A percentile compares a stretch with the other conserved stretches of the same genome.
Evolutionary conservation across 2,113 vertebrate species (phyloP).

Genomic region (Amazona guildingii): DNA sequence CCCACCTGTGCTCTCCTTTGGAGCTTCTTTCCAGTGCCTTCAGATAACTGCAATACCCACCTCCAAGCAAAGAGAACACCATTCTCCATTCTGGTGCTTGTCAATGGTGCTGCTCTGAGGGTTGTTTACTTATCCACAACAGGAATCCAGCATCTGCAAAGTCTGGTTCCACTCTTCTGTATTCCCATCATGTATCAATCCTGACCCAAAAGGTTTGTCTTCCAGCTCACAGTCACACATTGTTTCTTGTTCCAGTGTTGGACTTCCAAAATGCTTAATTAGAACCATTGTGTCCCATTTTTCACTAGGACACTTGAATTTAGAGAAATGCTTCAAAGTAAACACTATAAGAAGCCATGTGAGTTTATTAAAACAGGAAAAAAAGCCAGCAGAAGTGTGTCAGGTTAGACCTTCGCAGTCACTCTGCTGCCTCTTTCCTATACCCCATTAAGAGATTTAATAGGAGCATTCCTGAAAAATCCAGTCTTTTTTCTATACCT

Average conservation of each 20-base stretch:
- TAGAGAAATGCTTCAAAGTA: not conserved
- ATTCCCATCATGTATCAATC: fast-evolving
- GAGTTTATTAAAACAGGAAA: not conserved
- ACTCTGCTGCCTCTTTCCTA: not conserved
- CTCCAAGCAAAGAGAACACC: not conserved
- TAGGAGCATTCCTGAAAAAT: not conserved
- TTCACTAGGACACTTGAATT: not conserved
- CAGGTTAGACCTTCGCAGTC: not conserved
- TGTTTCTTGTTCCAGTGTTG: not conserved
- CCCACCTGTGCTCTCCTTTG: not conserved
- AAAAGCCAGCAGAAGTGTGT: not conserved
- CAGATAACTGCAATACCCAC: not conserved
- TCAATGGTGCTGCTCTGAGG: not conserved
- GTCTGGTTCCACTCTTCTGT: not conserved
- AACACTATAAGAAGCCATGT: not conserved
- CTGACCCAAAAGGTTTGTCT: not conserved
- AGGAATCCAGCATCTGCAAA: not conserved
- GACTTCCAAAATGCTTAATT: not conserved
- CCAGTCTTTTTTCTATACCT: not conserved
- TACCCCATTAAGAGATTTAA: not conserved
- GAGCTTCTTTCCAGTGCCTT: not conserved
- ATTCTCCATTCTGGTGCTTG: not conserved
- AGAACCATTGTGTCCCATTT: not conserved
- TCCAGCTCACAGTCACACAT: not conserved
- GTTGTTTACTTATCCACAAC: not conserved